Evolutionary conservation across 2,888 invertebrate genomes (phyloP), one percentile per base, ranked within the genome.

Genomic region (Heliconius ethilla): DNA sequence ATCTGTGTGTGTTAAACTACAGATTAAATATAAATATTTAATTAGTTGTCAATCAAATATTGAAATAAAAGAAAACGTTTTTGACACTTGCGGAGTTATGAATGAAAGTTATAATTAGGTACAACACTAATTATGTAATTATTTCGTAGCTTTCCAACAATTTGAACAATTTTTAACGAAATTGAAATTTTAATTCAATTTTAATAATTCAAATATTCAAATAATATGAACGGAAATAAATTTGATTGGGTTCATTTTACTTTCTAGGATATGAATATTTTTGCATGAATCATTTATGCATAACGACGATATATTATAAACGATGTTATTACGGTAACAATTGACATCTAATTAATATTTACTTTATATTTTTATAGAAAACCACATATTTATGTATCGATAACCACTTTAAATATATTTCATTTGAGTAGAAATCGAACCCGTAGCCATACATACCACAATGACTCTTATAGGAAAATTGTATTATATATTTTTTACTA

Each of bases 71-170:
- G 18, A 4, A 15, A 15, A n/a, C 1, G 69, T 45, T 40, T 70
- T 70, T 45, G 18, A 27, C n/a, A 18, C 25, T 18, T 25, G 18
- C 29, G 15, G 3, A 45, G 10, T 51, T n/a, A 51, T 70, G 18
- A 18, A 70, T 70, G 70, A 70, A 29, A 70, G 70, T 51, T 51
- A 51, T 69, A 25, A 29, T 51, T 51, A 27, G 22, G 25, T 22
- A 59, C n/a, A 59, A 59, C 51, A 45, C 25, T 70, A 11, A 70
- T 70, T 51, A 70, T 51, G 22, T 70, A 45, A 70, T 27, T 45
- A 70, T 51, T 51, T 70, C 11, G 27, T 10, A 40, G 51, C 70
- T 70, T 70, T 70, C 51, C 70, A 70, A 27, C 2, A 18, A 51
- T 51, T 70, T 51, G 7, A 4, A 59, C 10, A n/a, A 0, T 22